These are phyloP conservation scores for Pangasius krempfi DNA, from an alignment of 2,797 vertebrate genomes.

Conservation along the genomic window DNA sequence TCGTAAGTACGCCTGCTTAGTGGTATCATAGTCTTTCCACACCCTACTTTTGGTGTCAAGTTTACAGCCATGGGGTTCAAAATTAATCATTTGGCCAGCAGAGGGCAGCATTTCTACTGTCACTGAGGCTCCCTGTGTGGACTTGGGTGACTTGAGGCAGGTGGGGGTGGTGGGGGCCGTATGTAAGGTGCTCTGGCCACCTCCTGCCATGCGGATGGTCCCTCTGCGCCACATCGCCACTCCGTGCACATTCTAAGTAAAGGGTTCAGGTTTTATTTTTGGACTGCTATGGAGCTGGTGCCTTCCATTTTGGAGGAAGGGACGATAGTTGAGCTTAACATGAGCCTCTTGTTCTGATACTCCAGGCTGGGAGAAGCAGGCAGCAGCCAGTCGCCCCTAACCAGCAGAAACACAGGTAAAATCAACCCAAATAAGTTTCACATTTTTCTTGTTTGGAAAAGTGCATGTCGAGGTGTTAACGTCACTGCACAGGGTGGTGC, in stretches of 20 bases:
- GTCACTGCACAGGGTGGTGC: conserved; percentile 29
- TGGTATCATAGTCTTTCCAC: conserved; percentile 6
- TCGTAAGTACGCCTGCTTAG: background rate
- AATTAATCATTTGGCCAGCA: conserved; percentile 52
- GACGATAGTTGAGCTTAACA: conserved; percentile 74
- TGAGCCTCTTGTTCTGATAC: conserved; percentile 77
- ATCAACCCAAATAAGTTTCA: conserved; percentile 59
- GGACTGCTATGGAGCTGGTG: conserved; percentile 77
- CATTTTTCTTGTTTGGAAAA: conserved; percentile 43
- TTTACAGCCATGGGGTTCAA: background rate
- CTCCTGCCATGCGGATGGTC: conserved; percentile 52
- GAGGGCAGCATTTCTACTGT: conserved; percentile 61
- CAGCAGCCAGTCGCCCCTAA: conserved; percentile 73
- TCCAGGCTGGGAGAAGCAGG: conserved; percentile 75
- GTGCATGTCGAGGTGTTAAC: conserved; percentile 28
- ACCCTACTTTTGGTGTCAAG: conserved; percentile 6
- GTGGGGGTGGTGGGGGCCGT: conserved; percentile 56
- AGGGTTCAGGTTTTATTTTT: conserved; percentile 83
- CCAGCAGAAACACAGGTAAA: conserved; percentile 76
- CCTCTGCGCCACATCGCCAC: conserved; percentile 60
- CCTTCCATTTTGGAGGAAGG: conserved; percentile 81
- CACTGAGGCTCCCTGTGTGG: conserved; percentile 21
- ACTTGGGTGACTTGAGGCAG: conserved; percentile 31
- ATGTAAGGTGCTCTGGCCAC: conserved; percentile 66
- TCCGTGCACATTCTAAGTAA: conserved; percentile 68